A percentile compares a stretch with the other conserved stretches of the same genome.
Evolutionary conservation across 1,140 invertebrate species (phyloP).

Genomic region (Andricus grossulariae): DNA sequence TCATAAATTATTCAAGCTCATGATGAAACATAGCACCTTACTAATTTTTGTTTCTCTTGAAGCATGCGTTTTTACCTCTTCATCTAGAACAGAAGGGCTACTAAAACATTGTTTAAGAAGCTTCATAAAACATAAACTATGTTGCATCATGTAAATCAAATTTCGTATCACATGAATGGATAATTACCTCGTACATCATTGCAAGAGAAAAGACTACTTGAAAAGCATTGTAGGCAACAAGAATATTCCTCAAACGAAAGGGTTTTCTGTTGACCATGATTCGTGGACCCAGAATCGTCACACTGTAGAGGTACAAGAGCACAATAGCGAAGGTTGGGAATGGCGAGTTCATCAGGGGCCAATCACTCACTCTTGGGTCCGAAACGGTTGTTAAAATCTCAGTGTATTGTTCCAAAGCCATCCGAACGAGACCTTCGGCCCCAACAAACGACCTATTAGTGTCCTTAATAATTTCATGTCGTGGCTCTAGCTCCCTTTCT

Average conservation of each 20-base stretch:
- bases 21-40: not conserved
- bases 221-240: constrained; percentile 93
- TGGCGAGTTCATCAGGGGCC: constrained; percentile 93
- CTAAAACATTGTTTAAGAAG: not conserved
- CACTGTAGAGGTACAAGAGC: constrained; percentile 86
- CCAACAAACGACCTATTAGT: constrained; percentile 68
- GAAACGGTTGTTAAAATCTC: constrained; percentile 77
- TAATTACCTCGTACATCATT: constrained; percentile 91
- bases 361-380: constrained; percentile 92
- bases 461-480: constrained; percentile 61
- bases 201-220: constrained; percentile 91
- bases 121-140: not conserved
- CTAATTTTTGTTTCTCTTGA: not conserved
- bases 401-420: constrained; percentile 79
- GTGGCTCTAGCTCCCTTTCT: constrained; percentile 66
- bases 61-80: not conserved
- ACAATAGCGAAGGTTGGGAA: constrained; percentile 90
- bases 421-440: constrained; percentile 76
- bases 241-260: constrained; percentile 85
- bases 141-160: not conserved
- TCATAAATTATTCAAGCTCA: too few relatives aligned
- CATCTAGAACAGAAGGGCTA: not conserved
- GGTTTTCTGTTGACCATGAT: constrained; percentile 93
- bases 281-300: constrained; percentile 87
- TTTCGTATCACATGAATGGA: constrained; percentile 35